These are phyloP conservation scores for Plagodis pulveraria DNA, from an alignment of 2,888 invertebrate species.

Conservation along the genomic window DNA sequence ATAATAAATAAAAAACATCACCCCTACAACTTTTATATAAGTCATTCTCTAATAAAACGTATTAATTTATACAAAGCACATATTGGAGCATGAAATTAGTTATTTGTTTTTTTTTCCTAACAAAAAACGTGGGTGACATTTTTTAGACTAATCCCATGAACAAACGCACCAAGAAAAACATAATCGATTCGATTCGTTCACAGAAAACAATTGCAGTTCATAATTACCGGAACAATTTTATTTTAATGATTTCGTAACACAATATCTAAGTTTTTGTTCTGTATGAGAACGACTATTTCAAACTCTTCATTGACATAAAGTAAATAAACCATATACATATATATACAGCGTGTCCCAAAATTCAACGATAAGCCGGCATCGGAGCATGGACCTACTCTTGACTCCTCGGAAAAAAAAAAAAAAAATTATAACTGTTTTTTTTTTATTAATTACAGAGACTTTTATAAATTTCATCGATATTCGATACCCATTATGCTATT, in stretches of 20 bases:
- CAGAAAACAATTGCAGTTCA: constrained; percentile 21
- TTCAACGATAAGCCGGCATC: too few species aligned
- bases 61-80: constrained; percentile 53
- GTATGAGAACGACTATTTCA: neutral
- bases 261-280: neutral
- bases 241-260: constrained; percentile 1
- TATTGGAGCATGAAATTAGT: constrained; percentile 64
- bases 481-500: too few species aligned
- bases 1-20: constrained; percentile 23
- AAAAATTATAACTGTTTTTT: too few species aligned
- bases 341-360: too few species aligned
- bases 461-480: too few species aligned
- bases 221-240: constrained; percentile 6
- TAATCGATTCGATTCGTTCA: constrained; percentile 55
- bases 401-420: too few species aligned
- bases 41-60: constrained; percentile 39
- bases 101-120: constrained; percentile 59
- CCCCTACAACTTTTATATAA: constrained; percentile 22
- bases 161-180: constrained; percentile 46
- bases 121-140: constrained; percentile 73
- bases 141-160: constrained; percentile 69
- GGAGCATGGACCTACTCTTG: too few species aligned
- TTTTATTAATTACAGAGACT: too few species aligned
- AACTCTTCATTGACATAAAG: too few species aligned
- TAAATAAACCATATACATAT: too few species aligned